These are phyloP conservation scores for Nymphalis io DNA, from an alignment of 1,140 invertebrate species.

Conservation along the genomic window DNA sequence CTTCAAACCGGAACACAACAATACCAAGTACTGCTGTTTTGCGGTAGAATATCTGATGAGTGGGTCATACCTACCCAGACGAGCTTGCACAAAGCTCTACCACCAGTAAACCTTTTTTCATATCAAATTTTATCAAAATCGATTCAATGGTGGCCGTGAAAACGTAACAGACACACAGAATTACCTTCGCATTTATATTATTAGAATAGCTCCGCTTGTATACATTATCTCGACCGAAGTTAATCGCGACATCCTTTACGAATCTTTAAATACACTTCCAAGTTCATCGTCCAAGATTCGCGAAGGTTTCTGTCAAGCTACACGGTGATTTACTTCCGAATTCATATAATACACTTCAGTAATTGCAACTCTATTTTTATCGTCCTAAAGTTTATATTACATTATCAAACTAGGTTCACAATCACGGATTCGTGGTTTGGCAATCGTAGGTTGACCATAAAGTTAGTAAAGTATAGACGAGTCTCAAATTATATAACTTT, in stretches of 20 bases:
- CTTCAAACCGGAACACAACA: too few relatives aligned
- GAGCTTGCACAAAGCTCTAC: too few relatives aligned
- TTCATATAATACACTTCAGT: neutral
- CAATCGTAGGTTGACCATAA: slow-evolving; percentile 8
- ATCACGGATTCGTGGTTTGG: neutral
- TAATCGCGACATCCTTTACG: slow-evolving; percentile 1
- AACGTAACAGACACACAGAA: too few relatives aligned
- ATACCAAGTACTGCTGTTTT: too few relatives aligned
- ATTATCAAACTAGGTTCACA: neutral
- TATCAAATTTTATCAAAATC: too few relatives aligned
- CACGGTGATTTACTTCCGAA: slow-evolving; percentile 22
- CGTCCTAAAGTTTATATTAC: neutral
- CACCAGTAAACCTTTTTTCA: too few relatives aligned
- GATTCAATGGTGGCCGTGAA: too few relatives aligned
- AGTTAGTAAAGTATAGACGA: neutral
- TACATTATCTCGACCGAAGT: neutral
- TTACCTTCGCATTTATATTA: too few relatives aligned
- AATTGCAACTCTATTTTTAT: slow-evolving; percentile 12
- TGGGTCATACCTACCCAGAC: too few relatives aligned
- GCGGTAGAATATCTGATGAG: too few relatives aligned
- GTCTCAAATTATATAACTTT: neutral
- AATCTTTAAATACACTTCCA: slow-evolving; percentile 13
- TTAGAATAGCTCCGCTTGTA: too few relatives aligned
- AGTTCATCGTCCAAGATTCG: slow-evolving; percentile 36
- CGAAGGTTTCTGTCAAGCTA: slow-evolving; percentile 13